Base-by-base conservation (phyloP, 1,140 invertebrate genomes). In the Campoletis sonorensis region DNA sequence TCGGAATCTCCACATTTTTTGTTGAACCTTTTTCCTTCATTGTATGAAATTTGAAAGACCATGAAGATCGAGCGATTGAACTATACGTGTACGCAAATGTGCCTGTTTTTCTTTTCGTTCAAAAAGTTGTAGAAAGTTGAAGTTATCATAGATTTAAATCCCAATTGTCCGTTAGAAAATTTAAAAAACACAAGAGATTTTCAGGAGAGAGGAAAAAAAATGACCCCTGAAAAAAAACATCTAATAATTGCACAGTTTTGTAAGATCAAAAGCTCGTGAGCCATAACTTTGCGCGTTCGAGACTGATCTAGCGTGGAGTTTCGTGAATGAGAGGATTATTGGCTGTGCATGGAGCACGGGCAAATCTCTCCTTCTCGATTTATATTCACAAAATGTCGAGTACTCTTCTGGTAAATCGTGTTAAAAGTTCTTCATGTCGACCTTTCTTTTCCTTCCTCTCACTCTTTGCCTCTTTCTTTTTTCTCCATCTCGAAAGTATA, bases 321-420 rank as follows among this genome's bases (percentile, higher is more conserved):
- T 23, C 5, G 54, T n/a, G 54, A 58, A 58, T n/a, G 18, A 58
- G 54, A 58, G 54, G 21, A 58, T 58, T 58, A 58, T 58, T 58
- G 18, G 54, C 8, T 11, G 40, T 45, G 11, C 18, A 58, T 58
- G 8, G 21, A 58, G 54, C 54, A 13, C 5, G 10, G 21, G 54
- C 18, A 58, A 58, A 54, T 21, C 54, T 58, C 54, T 58, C 54
- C 15, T 23, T 58, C 21, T 58, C 54, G 21, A 23, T 58, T 10
- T 58, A 58, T 58, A 58, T 58, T 58, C 54, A 21, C 54, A 23
- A 58, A 58, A 58, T 58, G 54, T 23, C 54, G 54, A 58, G 54
- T 58, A 23, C 4, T 21, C 54, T 58, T 21, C 54, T 58, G 18
- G 54, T 21, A 10, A 58, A 58, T 58, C 54, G 54, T n/a, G 54